These are phyloP conservation scores for Paralichthys olivaceus DNA, from an alignment of 2,113 vertebrate species.

Conservation along the genomic window DNA sequence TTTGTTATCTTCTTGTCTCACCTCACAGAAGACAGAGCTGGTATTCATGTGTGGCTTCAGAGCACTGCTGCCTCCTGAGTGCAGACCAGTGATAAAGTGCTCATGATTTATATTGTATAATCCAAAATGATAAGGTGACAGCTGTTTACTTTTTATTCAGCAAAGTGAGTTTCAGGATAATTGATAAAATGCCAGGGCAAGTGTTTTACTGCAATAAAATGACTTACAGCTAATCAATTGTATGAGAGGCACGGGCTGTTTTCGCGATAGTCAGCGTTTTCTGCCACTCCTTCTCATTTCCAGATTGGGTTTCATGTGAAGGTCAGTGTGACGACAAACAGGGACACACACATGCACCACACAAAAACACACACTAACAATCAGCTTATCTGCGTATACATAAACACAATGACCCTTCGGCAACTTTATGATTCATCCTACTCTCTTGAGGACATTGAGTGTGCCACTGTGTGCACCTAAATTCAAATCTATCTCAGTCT, in stretches of 20 bases:
- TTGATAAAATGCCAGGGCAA: conserved; percentile 59
- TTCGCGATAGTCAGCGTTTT: conserved; percentile 76
- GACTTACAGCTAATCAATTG: conserved; percentile 75
- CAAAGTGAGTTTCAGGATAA: conserved; percentile 60
- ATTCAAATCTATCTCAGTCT: conserved; percentile 36
- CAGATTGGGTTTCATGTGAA: conserved; percentile 79
- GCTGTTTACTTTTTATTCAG: conserved; percentile 66
- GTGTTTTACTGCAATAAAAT: conserved; percentile 74
- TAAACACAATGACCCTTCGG: conserved; percentile 29
- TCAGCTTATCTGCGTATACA: conserved; percentile 29
- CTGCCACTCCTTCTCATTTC: conserved; percentile 68
- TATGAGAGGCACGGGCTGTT: conserved; percentile 53
- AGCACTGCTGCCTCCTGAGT: conserved; percentile 4
- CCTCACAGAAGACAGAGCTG: conserved; percentile 18
- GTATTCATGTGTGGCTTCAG: conserved; percentile 25
- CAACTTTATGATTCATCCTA: conserved; percentile 47
- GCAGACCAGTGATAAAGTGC: conserved; percentile 43
- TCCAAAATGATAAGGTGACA: conserved; percentile 63
- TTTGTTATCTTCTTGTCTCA: conserved; percentile 20
- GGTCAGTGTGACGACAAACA: conserved; percentile 69
- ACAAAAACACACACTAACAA: conserved; percentile 29
- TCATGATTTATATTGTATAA: conserved; percentile 48
- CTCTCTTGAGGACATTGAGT: conserved; percentile 28
- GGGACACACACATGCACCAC: conserved; percentile 25
- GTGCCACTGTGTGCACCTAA: conserved; percentile 7